Base-by-base conservation (phyloP, 2,888 invertebrate genomes). In the Nomada flava region DNA sequence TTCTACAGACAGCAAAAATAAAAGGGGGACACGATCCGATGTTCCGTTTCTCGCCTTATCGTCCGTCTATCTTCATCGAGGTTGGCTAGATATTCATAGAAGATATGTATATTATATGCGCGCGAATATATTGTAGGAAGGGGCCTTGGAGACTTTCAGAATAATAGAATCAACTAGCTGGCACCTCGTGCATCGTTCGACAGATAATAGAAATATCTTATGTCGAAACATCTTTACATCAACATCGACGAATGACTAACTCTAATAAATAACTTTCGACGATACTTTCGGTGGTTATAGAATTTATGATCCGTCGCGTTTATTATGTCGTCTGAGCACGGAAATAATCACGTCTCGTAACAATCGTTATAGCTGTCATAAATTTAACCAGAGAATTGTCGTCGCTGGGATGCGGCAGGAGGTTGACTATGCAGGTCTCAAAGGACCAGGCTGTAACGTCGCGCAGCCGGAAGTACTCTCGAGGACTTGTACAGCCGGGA, bases 331-430 rank as follows among this genome's bases (percentile, higher is more conserved):
- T 77, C 81, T 44, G 59, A 57, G 59, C 69, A 87, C 87, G 86
- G 84, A 86, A 87, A 87, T 87, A 83, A 87, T 87, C 81, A 72
- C 73, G 55, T 69, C 53, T 50, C 50, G 64, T 68, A 76, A 76
- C 74, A 74, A 83, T 87, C 81, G 86, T 86, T 87, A 83, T 18
- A 60, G 52, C 73, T 53, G 86, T 69, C 78, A 75, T 84, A 84
- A 88, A 88, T 86, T 79, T 82, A 68, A 60, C 42, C n/a, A 63
- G 29, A 2, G 75, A 36, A 59, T 59, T 44, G 73, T 60, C 70
- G 79, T 80, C 84, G 84, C 84, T 76, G 74, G 60, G 52, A 57
- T 59, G 65, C 70, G 87, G 78, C 81, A 78, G 86, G 84, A 84
- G 79, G 75, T 84, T 78, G 79, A 74, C 79, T 86, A 65, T 62